Evolutionary conservation across 1,140 invertebrate genomes (phyloP).

Genomic region (Lepidurus apus): DNA sequence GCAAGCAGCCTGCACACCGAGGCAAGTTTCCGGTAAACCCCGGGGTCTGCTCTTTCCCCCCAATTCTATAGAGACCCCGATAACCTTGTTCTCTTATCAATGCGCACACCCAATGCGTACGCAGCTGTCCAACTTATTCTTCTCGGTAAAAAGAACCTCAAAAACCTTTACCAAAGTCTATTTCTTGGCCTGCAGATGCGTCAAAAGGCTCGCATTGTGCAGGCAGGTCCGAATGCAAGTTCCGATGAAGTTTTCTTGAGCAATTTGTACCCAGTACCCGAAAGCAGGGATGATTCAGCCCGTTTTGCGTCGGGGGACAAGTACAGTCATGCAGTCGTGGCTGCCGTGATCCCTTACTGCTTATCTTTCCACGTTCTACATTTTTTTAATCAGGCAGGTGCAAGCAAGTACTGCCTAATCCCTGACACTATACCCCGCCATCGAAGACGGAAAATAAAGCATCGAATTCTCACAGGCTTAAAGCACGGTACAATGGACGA

Average conservation of each 20-base stretch:
- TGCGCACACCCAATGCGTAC: background rate
- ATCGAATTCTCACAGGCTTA: background rate
- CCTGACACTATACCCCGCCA: background rate
- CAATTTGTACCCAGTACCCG: background rate
- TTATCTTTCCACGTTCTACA: background rate
- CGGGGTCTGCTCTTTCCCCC: constrained; percentile 8
- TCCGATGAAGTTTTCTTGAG: background rate
- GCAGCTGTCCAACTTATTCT: background rate
- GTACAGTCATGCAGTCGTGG: background rate
- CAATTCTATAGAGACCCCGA: background rate
- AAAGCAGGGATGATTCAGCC: background rate
- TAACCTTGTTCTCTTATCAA: background rate
- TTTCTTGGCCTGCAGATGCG: constrained; percentile 6
- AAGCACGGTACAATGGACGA: background rate
- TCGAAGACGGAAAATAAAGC: background rate
- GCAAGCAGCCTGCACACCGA: background rate
- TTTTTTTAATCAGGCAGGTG: constrained; percentile 1
- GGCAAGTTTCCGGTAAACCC: constrained; percentile 16
- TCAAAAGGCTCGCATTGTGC: background rate
- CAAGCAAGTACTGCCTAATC: background rate
- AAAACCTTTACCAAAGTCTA: background rate
- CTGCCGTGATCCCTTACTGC: background rate
- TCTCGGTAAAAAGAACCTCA: background rate
- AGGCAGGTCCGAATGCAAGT: background rate
- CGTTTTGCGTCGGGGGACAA: background rate